Evolutionary conservation across 2,888 invertebrate species (phyloP), one percentile per base, ranked within the genome.

Genomic region (Torymus aiolomorphi): DNA sequence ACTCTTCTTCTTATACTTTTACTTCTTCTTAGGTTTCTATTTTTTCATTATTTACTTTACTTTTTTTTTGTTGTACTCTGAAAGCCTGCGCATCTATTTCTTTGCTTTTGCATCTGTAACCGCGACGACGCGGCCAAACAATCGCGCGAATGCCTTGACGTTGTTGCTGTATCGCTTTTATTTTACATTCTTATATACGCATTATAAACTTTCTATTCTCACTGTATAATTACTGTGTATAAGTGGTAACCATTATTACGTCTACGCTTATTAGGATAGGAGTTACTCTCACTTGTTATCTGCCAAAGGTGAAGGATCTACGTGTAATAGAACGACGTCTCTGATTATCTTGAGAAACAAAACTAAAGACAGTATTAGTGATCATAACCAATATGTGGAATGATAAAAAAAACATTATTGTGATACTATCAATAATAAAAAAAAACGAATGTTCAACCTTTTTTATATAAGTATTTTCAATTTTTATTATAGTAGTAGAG

Each of bases 401-500:
- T 80, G 72, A 66, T 52, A 72, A 31, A 16, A 65, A 70, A 56
- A 52, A 73, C 51, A 63, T 76, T 80, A 76, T 80, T 80, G 76
- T 80, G 67, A 69, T 80, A 73, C 52, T 24, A 76, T 24, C 57
- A 69, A 66, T 63, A 56, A 76, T 52, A 76, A 42, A 42, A 42
- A 8, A 42, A 73, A 80, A 63, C 76, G 69, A 76, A 80, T 80
- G 76, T 69, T 69, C 69, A 72, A 70, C 49, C 61, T 54, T 66
- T 78, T 80, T 72, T 76, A 42, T 73, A 78, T 66, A 63, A 73
- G 73, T 80, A 77, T 73, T 42, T 10, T 67, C 49, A 51, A 31
- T 62, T n/a, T 77, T 69, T 76, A 73, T 52, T 42, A 56, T 73
- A 65, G 67, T 31, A 54, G 76, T 76, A 62, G 71, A 75, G 62